Evolutionary conservation across 1,140 invertebrate species (phyloP), one percentile per base, ranked within the genome.

Genomic region (Solenopsis invicta): DNA sequence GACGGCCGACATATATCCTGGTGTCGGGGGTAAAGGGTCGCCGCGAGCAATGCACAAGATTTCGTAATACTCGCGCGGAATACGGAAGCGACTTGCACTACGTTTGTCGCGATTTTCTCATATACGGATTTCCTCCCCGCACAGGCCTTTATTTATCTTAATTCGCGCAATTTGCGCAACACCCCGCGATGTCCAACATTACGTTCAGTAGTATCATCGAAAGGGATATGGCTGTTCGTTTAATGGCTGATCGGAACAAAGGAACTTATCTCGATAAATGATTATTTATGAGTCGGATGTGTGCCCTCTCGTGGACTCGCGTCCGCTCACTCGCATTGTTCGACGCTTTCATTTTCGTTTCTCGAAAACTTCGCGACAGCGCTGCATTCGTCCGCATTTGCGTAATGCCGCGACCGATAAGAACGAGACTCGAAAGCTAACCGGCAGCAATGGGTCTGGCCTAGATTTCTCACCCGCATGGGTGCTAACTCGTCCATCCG

Each of bases 391-490:
- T 56, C 71, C 72, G 66, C 52, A 87, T 90, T 91, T 91, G 89
- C 90, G 84, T 91, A 91, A 91, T 50, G 37, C 72, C 82, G 13
- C 76, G 64, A 61, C 41, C 76, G 90, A 91, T 91, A 91, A 92
- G 89, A 90, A 81, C 56, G 78, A 61, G 75, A 85, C 81, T 90
- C 56, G 80, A 86, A 89, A 87, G 88, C 80, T 72, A 41, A 81
- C 62, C 85, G 69, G 12, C 62, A 64, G 29, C 75, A 54, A 56
- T 29, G 13, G 34, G 86, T 34, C 84, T 94, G 94, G 93, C 94
- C 94, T 92, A 93, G 91, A 94, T 95, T 93, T 89, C 85, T 78
- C 92, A 87, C 94, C 94, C 94, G 94, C 94, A 94, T 94, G 88
- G 41, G 67, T 88, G 87, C 87, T 87, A 84, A 91, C 85, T 89